Evolutionary conservation across 2,888 invertebrate species (phyloP), one percentile per base, ranked within the genome.

Genomic region (Tenthredo amoena): DNA sequence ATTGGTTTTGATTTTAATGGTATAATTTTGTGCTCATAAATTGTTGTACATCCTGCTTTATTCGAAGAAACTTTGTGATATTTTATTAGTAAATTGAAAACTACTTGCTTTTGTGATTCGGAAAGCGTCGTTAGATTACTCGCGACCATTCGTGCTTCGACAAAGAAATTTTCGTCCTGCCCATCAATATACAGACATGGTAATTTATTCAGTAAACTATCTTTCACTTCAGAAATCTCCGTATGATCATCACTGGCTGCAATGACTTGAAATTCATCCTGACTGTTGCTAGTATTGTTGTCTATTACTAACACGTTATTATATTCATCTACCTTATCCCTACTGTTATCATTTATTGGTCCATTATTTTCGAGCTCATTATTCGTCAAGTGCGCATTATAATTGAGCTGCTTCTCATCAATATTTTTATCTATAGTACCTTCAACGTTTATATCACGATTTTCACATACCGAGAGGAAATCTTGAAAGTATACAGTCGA

Each of bases 21-120:
- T 37, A 87, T 87, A 10, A 91, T 90, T n/a, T 86, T 55, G 86
- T 91, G 91, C 50, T 87, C 83, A 83, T 91, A 91, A n/a, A 87
- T 84, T 26, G 83, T 47, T 4, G 87, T 88, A n/a, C 86, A 84
- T 4, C 90, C 89, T 0, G 89, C 88, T 40, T 86, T 86, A n/a
- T 86, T 84, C 2, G 88, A 88, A 82, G 90, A 90, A 31, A 89
- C 87, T 2, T 15, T 43, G 40, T 77, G 21, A 72, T 85, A 87
- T 76, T 85, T 76, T 12, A 21, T 34, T 21, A 87, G n/a, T 10
- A 86, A 34, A 15, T 82, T n/a, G 21, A 72, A 12, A n/a, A 85
- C 18, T 2, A 31, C 18, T 18, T 65, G 31, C n/a, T 40, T 40
- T 31, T 86, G 74, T 4, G 26, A 34, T 4, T 74, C 65, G n/a